Evolutionary conservation across 1,140 invertebrate genomes (phyloP).

Genomic region (Drosophila oshimai): DNA sequence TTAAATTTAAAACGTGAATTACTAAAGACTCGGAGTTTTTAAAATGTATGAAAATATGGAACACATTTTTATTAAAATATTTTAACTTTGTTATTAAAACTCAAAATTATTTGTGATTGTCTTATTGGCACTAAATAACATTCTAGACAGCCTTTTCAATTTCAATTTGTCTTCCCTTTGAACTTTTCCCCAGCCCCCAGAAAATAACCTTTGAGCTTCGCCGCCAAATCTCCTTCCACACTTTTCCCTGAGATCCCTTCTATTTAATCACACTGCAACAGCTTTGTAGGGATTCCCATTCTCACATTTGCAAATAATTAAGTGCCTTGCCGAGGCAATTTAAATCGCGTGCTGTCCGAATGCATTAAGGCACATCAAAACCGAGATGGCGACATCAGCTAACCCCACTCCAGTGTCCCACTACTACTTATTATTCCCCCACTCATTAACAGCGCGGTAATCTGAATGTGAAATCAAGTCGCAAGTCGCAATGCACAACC

Average conservation of each 20-base stretch:
- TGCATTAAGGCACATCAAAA: conserved; percentile 68
- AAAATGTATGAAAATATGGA: too few relatives aligned
- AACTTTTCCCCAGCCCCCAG: neutral
- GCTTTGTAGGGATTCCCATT: conserved; percentile 13
- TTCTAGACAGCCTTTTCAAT: too few relatives aligned
- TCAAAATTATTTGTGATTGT: too few relatives aligned
- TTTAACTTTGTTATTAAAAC: too few relatives aligned
- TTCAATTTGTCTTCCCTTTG: too few relatives aligned
- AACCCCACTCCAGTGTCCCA: neutral
- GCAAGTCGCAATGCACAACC: conserved; percentile 46
- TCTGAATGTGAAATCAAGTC: conserved; percentile 70
- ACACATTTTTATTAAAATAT: too few relatives aligned
- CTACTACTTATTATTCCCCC: neutral
- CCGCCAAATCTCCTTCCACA: neutral
- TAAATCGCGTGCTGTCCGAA: conserved; percentile 64
- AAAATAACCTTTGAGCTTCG: conserved; percentile 1
- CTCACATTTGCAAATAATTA: conserved; percentile 77
- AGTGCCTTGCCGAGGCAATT: conserved; percentile 54
- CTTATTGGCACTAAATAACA: too few relatives aligned
- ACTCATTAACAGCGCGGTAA: conserved; percentile 57
- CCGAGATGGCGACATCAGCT: conserved; percentile 37
- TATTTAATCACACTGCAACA: neutral
- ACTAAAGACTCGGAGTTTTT: too few relatives aligned
- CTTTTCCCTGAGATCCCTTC: neutral
- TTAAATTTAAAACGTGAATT: too few relatives aligned